A percentile compares a stretch with the other conserved stretches of the same genome.
Conservation (phyloP, 2,113 vertebrate species). For the Coreoperca whiteheadi region DNA sequence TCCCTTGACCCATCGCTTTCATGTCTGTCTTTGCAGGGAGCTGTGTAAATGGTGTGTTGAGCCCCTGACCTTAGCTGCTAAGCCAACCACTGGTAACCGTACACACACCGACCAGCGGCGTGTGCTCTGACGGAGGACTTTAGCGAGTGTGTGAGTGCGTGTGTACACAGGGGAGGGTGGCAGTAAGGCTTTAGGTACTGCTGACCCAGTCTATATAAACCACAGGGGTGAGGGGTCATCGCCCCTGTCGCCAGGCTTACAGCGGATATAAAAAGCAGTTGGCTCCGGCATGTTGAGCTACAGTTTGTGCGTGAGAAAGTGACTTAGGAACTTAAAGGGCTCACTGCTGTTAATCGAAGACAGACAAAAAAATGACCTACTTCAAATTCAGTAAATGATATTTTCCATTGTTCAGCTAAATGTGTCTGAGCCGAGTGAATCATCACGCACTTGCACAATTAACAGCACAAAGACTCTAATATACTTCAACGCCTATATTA, state of each 20-base stretch:
- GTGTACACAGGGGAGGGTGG: neutral
- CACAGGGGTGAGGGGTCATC: neutral
- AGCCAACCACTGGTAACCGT: constrained; percentile 15
- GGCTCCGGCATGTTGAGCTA: neutral
- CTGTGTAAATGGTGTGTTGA: constrained; percentile 45
- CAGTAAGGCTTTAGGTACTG: constrained; percentile 11
- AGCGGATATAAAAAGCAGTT: constrained; percentile 4
- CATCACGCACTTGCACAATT: constrained; percentile 21
- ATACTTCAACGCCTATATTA: constrained; percentile 27
- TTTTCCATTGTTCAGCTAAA: constrained; percentile 19
- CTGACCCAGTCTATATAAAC: constrained; percentile 14
- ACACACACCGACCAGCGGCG: neutral
- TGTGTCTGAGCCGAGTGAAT: neutral
- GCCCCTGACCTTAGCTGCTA: constrained; percentile 44
- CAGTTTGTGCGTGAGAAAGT: neutral
- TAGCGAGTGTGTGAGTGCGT: neutral
- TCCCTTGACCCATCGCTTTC: constrained; percentile 44
- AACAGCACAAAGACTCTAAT: constrained; percentile 22
- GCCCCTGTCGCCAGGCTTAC: neutral
- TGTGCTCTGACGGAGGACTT: constrained; percentile 14
- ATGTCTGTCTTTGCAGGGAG: constrained; percentile 21
- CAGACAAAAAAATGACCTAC: neutral
- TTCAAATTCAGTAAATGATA: neutral
- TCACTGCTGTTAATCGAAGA: constrained; percentile 3
- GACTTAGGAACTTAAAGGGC: neutral